Evolutionary conservation across 1,140 invertebrate species (phyloP), one percentile per base, ranked within the genome.

Genomic region (Mercenaria mercenaria): DNA sequence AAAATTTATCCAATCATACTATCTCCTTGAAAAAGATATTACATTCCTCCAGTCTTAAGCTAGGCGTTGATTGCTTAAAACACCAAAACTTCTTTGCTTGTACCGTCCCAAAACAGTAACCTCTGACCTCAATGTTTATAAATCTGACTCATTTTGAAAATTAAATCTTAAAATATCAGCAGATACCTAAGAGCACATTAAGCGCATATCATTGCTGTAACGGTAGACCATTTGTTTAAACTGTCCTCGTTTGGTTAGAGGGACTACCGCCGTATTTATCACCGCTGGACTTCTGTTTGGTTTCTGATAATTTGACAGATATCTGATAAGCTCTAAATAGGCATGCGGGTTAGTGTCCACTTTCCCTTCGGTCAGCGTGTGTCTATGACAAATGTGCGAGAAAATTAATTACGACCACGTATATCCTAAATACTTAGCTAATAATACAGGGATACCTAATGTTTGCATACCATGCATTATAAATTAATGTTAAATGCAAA

Each of bases 261-360:
- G 34, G 50, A 43, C 34, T 59, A 41, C 47, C 43, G 50, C 52
- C 43, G 39, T 72, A 89, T 72, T 88, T 83, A 88, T 81, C 84
- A 64, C 13, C 26, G 50, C 13, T 43, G 23, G 32, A 52, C 84
- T 74, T 43, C 32, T 64, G 74, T 79, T 88, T 88, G 56, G 69
- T 47, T 79, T 88, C 61, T 56, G 89, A 87, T 79, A 88, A 88
- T 37, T 64, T 90, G 89, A 90, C 89, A 87, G 76, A 50, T 86
- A 61, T 32, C 61, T 29, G 69, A 82, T 82, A 90, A 87, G 89
- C 76, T 41, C 34, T 52, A 52, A 90, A 85, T 85, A 85, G 82
- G 88, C 76, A 79, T 79, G 76, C 76, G 76, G 76, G 76, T 37
- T 3, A 79, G 13, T 79, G 76, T 79, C 76, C 76, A 79, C 76